Percentiles rank a stretch among this genome's conserved stretches.
Conservation (phyloP, 2,888 invertebrate species). For the Mimumesa dahlbomi region DNA sequence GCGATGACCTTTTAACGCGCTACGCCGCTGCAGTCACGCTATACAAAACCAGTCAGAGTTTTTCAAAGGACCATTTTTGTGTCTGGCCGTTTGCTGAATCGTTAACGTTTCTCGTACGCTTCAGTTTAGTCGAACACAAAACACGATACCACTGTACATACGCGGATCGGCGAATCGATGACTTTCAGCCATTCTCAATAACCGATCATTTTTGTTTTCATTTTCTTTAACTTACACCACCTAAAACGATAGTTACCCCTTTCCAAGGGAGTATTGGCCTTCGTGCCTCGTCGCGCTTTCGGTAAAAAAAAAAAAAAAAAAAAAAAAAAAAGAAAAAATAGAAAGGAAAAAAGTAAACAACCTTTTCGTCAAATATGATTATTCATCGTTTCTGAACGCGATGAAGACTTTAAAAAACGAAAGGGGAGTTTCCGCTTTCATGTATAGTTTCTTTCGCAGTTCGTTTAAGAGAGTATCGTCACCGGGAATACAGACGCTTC, state of each 20-base stretch:
- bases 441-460: not conserved
- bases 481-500: slow-evolving; percentile 32
- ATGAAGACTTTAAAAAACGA: no score
- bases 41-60: slow-evolving; percentile 7
- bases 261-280: slow-evolving; percentile 47
- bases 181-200: slow-evolving; percentile 36
- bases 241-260: slow-evolving; percentile 20
- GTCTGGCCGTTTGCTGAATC: not conserved
- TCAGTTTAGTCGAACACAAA: slow-evolving; percentile 6
- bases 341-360: no score
- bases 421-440: no score
- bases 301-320: no score
- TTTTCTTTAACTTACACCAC: slow-evolving; percentile 20
- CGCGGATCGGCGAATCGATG: slow-evolving; percentile 12
- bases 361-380: no score
- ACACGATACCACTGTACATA: slow-evolving; percentile 9
- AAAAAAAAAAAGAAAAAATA: no score
- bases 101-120: not conserved
- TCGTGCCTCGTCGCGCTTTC: no score
- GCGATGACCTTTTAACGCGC: slow-evolving; percentile 18
- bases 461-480: slow-evolving; percentile 25
- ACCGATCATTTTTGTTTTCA: not conserved
- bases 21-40: slow-evolving; percentile 26
- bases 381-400: no score
- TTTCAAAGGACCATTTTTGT: not conserved